A percentile compares a stretch with the other conserved stretches of the same genome.
Conservation (phyloP, 23 tunicate species). For the Corella eumyota region DNA sequence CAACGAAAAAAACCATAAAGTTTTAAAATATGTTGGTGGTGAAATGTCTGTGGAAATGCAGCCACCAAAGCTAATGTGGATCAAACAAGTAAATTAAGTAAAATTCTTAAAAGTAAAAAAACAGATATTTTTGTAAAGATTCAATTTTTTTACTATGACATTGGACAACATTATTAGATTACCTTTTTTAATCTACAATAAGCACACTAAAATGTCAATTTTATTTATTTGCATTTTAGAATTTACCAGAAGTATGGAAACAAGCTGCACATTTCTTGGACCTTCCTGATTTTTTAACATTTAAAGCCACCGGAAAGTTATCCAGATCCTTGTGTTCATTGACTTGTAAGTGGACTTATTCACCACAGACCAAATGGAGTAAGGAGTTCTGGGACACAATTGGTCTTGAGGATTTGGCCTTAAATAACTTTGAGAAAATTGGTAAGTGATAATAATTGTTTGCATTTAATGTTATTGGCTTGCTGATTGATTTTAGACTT, state of each 20-base stretch:
- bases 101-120: not conserved
- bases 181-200: too few species aligned
- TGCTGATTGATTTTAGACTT: not conserved
- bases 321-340: slow-evolving; percentile 69
- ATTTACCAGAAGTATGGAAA: slow-evolving; percentile 27
- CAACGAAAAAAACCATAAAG: slow-evolving; percentile 37
- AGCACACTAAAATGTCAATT: too few species aligned
- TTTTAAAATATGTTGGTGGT: slow-evolving; percentile 77
- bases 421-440: slow-evolving; percentile 43
- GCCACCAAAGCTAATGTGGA: slow-evolving; percentile 78
- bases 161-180: too few species aligned
- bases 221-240: slow-evolving; percentile 3
- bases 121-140: not conserved
- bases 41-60: slow-evolving; percentile 95
- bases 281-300: slow-evolving; percentile 80
- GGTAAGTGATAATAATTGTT: too few species aligned
- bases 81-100: slow-evolving; percentile 32
- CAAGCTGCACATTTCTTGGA: slow-evolving; percentile 70
- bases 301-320: slow-evolving; percentile 54
- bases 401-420: slow-evolving; percentile 52
- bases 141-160: not conserved
- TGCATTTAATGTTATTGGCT: not conserved
- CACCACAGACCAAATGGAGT: slow-evolving; percentile 34
- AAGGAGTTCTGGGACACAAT: slow-evolving; percentile 39
- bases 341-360: slow-evolving; percentile 75